Base-by-base conservation (phyloP, 2,797 vertebrate genomes). In the Sebastes diploproa region DNA sequence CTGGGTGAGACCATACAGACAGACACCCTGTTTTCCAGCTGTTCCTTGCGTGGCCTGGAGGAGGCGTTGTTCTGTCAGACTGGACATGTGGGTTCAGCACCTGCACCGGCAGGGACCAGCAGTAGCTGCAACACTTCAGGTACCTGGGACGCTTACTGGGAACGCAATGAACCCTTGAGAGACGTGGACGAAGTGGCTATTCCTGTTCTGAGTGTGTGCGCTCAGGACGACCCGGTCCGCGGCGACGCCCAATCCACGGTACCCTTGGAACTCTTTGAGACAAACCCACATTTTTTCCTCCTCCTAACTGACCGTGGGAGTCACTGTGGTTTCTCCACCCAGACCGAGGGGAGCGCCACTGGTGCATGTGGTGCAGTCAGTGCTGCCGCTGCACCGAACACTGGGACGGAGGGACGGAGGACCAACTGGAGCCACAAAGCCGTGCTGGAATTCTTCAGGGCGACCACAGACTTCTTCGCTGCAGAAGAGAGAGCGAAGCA, bases 241-340 rank as follows among this genome's bases (percentile, higher is more conserved):
- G 96, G 96, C 2, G 93, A 94, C 7, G 72, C 94, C 54, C 84
- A 86, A 8, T 86, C 91, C 77, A 95, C 96, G 0, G 20, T 96
- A 2, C 96, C 96, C 12, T 58, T 96, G 59, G 96, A 97, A 84
- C 95, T 97, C 59, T 97, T 97, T 60, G 96, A 96, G 87, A 95
- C 93, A 77, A 97, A 97, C 90, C 96, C 96, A 18, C 96, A 97
- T 90, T 96, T 97, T 88, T 97, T 97, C 55, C 94, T 97, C 68
- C 93, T 96, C 52, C 89, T 97, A 13, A 96, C 95, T 8, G 87
- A 85, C 27, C 88, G 65, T 2, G 96, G 96, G n/a, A 96, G 96
- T 60, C 96, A 97, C 85, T 96, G 96, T 3, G 94, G 96, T 61
- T 97, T 97, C 91, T 92, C 94, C 85, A 91, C 92, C 82, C 86